Base-by-base conservation (phyloP, 2,113 vertebrate species). In the Lynx canadensis region DNA sequence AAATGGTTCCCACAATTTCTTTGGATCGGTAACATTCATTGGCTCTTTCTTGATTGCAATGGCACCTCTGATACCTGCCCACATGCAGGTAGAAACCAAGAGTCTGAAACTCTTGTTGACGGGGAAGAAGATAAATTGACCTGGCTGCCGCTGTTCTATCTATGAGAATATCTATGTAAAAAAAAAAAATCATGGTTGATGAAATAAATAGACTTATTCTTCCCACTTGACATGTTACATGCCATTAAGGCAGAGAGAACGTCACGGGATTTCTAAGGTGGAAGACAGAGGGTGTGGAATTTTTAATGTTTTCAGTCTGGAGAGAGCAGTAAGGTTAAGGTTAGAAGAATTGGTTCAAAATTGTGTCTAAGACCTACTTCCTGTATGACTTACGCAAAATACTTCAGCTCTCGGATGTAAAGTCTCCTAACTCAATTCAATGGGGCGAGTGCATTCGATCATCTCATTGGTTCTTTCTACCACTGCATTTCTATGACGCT, bases 71-170 rank as follows among this genome's bases (percentile, higher is more conserved):
- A 45, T 84, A 52, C 36, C 79, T 52, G 48, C 57, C 23, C 63
- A 25, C 12, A 45, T 27, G 1, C n/a, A 93, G 19, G 36, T n/a
- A 65, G 65, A 96, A 89, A 83, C 50, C 29, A 41, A 29, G 60
- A 78, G n/a, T 68, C 90, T 92, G 69, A 81, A 93, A 66, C 6
- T 82, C 76, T 73, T 79, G 76, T 50, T 7, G 14, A 95, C 65
- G 94, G 33, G 41, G 63, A 95, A 90, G 68, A 85, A 96, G 81
- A 89, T 79, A 91, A 93, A 94, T 91, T 55, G 52, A 48, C 38
- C n/a, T 55, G 55, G 45, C 45, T 68, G n/a, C 41, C 87, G 55
- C 29, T 5, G 3, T 71, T 92, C 41, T 83, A n/a, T 87, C 94
- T 96, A 29, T 85, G 76, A 86, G 60, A 91, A 83, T 71, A 95